Conservation (phyloP, 1,140 invertebrate species). For the Leptinotarsa defecta region DNA sequence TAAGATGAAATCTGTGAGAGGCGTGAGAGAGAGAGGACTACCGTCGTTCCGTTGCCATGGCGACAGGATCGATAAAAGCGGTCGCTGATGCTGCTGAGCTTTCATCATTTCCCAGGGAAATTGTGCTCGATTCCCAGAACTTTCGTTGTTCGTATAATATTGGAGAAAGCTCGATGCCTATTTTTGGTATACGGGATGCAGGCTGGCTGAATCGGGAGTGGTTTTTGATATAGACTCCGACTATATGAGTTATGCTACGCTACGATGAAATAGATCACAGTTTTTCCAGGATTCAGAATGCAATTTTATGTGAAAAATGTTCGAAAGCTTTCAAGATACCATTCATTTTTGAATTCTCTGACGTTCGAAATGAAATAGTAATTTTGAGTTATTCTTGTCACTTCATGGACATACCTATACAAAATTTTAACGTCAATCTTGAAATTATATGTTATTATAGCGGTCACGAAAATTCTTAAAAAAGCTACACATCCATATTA, state of each 20-base stretch:
- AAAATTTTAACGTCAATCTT: too few relatives aligned
- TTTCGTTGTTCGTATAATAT: conserved; percentile 23
- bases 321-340: too few relatives aligned
- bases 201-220: neutral
- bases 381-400: too few relatives aligned
- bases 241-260: neutral
- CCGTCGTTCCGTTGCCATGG: conserved; percentile 36
- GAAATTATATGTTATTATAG: too few relatives aligned
- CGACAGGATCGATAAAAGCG: conserved; percentile 47
- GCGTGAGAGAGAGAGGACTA: neutral
- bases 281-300: too few relatives aligned
- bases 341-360: too few relatives aligned
- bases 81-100: conserved; percentile 37
- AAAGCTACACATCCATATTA: too few relatives aligned
- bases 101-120: conserved; percentile 46
- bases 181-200: conserved; percentile 27
- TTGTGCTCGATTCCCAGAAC: conserved; percentile 41
- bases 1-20: conserved; percentile 1
- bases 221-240: neutral
- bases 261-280: too few relatives aligned
- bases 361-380: too few relatives aligned
- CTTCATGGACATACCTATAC: too few relatives aligned
- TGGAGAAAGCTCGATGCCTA: conserved; percentile 11
- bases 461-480: too few relatives aligned
- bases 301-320: too few relatives aligned